A percentile compares a stretch with the other conserved stretches of the same genome.
Evolutionary conservation across 2,113 vertebrate genomes (phyloP).

Genomic region (Cathartes aura): DNA sequence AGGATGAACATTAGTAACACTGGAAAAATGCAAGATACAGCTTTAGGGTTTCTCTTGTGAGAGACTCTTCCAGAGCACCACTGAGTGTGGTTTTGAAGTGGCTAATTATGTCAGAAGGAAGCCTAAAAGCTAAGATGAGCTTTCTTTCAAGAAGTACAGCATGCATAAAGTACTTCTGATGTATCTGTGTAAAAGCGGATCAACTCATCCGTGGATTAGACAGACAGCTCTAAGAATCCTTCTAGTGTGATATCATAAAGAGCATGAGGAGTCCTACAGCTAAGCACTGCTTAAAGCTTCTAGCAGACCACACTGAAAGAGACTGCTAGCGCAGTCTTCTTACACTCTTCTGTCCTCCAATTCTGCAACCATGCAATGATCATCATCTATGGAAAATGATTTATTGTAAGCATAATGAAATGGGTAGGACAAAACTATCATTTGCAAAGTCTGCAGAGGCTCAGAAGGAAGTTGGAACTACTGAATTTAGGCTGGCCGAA

Average conservation of each 20-base stretch:
- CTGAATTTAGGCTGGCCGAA: background rate
- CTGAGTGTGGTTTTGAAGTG: background rate
- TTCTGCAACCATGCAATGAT: background rate
- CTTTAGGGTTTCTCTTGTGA: background rate
- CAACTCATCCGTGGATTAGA: fast-evolving
- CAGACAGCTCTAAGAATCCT: background rate
- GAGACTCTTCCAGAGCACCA: background rate
- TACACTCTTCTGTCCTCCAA: background rate
- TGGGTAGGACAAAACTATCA: background rate
- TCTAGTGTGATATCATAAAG: background rate
- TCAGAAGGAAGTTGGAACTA: background rate
- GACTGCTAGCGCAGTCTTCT: background rate
- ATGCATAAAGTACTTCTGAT: background rate
- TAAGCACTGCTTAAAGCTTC: background rate
- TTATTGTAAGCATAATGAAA: background rate
- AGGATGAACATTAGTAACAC: background rate
- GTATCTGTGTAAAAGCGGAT: background rate
- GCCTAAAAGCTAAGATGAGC: background rate
- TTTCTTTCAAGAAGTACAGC: background rate
- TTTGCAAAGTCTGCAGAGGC: background rate
- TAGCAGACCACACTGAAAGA: background rate
- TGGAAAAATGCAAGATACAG: background rate
- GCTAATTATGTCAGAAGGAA: background rate
- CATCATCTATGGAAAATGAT: background rate
- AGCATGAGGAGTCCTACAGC: background rate